Percentiles rank a stretch among this genome's conserved stretches.
These are phyloP conservation scores for Pseudomyrmex concolor DNA, from an alignment of 1,140 invertebrate genomes.

Conservation along the genomic window DNA sequence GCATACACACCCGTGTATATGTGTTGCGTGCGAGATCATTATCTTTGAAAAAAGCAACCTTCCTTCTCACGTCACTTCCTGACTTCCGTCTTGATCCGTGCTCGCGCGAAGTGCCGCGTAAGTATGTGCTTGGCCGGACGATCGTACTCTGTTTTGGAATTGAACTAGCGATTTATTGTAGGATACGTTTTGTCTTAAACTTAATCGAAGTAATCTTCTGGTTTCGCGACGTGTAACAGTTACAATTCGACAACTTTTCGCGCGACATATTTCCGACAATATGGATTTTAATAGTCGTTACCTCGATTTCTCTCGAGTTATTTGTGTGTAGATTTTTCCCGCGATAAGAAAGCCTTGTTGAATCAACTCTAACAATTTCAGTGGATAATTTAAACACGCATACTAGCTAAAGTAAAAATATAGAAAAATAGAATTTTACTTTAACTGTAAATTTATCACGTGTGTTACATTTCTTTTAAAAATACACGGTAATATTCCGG, in stretches of 20 bases:
- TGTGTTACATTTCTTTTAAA: background rate
- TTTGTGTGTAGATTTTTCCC: too few species aligned
- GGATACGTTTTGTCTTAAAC: constrained; percentile 42
- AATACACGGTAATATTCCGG: background rate
- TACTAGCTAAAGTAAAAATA: too few species aligned
- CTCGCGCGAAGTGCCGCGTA: constrained; percentile 27
- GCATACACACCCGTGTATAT: too few species aligned
- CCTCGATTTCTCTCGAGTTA: too few species aligned
- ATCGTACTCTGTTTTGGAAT: constrained; percentile 52
- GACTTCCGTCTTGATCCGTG: constrained; percentile 36
- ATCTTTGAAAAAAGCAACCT: background rate
- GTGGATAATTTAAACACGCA: too few species aligned
- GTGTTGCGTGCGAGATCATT: background rate
- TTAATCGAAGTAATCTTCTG: constrained; percentile 31
- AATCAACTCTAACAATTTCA: too few species aligned
- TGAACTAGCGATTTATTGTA: constrained; percentile 50
- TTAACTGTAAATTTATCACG: background rate
- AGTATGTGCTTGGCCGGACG: constrained; percentile 30
- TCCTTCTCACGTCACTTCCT: constrained; percentile 6
- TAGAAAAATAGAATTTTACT: background rate
- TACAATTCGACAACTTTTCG: background rate
- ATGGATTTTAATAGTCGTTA: too few species aligned
- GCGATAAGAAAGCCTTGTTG: too few species aligned
- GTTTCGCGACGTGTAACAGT: constrained; percentile 17
- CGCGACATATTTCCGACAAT: background rate